These are phyloP conservation scores for Xiphorhynchus erythropygius DNA, from an alignment of 2,797 vertebrate species.

Conservation along the genomic window DNA sequence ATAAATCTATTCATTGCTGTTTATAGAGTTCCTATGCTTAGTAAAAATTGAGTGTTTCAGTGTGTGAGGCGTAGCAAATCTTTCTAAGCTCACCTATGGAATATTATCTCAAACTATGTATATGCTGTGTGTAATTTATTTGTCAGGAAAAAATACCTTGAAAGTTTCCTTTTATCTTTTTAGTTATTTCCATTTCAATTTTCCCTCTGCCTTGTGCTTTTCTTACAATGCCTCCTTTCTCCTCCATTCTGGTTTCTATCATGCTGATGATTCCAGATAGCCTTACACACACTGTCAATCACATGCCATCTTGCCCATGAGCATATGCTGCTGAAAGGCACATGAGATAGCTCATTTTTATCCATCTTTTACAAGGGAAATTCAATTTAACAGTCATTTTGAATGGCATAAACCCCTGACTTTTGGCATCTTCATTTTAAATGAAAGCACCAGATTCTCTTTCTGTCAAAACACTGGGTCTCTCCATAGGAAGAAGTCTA, in stretches of 20 bases:
- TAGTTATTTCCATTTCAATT: background rate
- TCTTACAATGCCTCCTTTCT: constrained; percentile 43
- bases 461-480: constrained; percentile 61
- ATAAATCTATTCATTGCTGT: background rate
- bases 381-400: constrained; percentile 67
- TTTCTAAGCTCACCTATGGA: background rate
- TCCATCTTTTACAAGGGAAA: constrained; percentile 49
- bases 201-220: background rate
- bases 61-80: background rate
- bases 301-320: constrained; percentile 39
- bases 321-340: constrained; percentile 24
- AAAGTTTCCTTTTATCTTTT: constrained; percentile 8
- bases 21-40: background rate
- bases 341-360: constrained; percentile 22
- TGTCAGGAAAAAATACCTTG: background rate
- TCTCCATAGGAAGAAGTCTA: background rate
- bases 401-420: constrained; percentile 23
- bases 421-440: constrained; percentile 44
- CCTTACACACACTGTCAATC: constrained; percentile 49
- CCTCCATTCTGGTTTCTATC: background rate
- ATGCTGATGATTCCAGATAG: constrained; percentile 15
- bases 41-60: background rate
- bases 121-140: background rate
- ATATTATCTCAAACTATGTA: background rate
- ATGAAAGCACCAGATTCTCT: constrained; percentile 53